These are phyloP conservation scores for Eupristina koningsbergeri DNA, from an alignment of 1,140 invertebrate species.

Conservation along the genomic window DNA sequence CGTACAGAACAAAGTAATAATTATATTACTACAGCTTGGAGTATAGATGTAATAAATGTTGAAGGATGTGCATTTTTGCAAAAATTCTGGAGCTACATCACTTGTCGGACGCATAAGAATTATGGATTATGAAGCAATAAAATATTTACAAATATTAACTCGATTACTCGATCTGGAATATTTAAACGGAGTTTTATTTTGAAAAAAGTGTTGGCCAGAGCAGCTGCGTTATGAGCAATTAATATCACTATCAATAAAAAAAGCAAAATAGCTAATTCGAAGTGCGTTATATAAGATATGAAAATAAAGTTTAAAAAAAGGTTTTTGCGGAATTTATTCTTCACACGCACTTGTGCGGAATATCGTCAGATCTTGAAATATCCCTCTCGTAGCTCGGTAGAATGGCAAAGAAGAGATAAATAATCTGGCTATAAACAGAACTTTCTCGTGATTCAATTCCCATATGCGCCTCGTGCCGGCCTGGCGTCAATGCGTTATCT, in stretches of 20 bases:
- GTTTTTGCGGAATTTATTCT: background rate
- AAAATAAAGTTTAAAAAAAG: background rate
- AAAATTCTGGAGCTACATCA: too few relatives aligned
- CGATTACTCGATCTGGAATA: too few relatives aligned
- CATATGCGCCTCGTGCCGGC: background rate
- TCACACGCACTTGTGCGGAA: background rate
- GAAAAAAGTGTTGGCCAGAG: background rate
- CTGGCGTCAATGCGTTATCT: conserved; percentile 17
- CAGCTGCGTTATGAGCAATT: background rate
- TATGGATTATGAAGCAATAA: too few relatives aligned
- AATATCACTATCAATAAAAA: background rate
- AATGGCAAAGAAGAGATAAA: background rate
- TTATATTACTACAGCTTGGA: too few relatives aligned
- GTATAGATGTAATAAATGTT: too few relatives aligned
- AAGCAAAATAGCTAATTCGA: too few relatives aligned
- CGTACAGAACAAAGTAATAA: too few relatives aligned
- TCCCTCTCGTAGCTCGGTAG: background rate
- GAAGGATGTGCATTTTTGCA: too few relatives aligned
- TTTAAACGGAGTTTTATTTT: too few relatives aligned
- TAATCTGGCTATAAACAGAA: background rate
- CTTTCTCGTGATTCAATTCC: conserved; percentile 32
- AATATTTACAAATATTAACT: too few relatives aligned
- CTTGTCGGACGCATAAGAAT: too few relatives aligned
- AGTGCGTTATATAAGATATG: background rate
- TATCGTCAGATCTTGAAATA: background rate